Base-by-base conservation (phyloP, 35 echinoderm and acorn worm genomes). In the Stichopus chloronotus region DNA sequence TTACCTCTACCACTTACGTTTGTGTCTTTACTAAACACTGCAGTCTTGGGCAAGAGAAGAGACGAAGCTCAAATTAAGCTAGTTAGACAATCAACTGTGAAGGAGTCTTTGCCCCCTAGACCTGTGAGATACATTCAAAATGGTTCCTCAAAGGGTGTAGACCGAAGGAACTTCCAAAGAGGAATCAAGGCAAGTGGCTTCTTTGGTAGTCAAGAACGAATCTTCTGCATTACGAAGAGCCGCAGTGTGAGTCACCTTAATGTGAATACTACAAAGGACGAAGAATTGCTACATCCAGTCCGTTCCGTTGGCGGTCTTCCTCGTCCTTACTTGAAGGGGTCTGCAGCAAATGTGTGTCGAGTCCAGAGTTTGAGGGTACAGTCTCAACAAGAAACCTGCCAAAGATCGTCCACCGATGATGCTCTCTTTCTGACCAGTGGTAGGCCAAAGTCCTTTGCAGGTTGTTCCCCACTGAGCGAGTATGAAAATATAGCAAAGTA, bases 171-270 rank as follows among this genome's bases (percentile, higher is more conserved):
- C 87, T 5, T 24, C 25, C 4, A 21, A 11, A 61, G 57, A 53
- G 57, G 55, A 8, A 5, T 60, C 8, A 89, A 89, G 9, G 79
- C 5, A 10, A 82, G 52, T 17, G 54, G 57, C 10, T 23, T 8
- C 55, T 58, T 58, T 85, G 82, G 82, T 58, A 72, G 87, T 52
- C 87, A 71, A 11, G 59, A 89, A 53, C 87, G 87, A 7, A 89
- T 89, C 17, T 89, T 89, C 63, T 89, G 87, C 87, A 89, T 89
- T 61, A 89, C 87, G 4, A 65, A 89, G 57, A 71, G 87, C 9
- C 59, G 87, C 3, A 89, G 60, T 14, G 87, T 65, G 25, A 3
- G 23, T 65, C 65, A 30, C 11, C 65, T 72, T 2, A 13, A 89
- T 59, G 57, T 8, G 6, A n/a, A 25, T 9, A 22, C 52, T 19